Evolutionary conservation across 2,888 invertebrate genomes (phyloP), one percentile per base, ranked within the genome.

Genomic region (Plusia festucae): DNA sequence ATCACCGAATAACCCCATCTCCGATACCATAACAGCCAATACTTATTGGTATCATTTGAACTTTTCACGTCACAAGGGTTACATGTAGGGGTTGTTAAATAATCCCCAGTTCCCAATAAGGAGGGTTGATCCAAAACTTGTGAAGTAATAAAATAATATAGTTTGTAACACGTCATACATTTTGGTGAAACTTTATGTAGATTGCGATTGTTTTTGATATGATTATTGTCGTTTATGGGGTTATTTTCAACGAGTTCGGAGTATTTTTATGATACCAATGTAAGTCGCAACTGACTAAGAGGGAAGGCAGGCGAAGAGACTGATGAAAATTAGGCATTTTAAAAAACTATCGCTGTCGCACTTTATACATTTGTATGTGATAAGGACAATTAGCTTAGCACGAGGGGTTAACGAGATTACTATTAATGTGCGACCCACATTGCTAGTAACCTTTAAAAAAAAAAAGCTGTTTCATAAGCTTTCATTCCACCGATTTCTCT

Each of bases 71-170:
- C 60, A 66, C 58, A 61, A 60, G 76, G 78, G 68, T 60, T 46
- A 46, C 46, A 46, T 46, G 64, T 79, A 75, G 60, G 78, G 80
- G 78, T 60, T 52, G 77, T 70, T 70, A 75, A 66, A 60, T 75
- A 72, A 79, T 79, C 70, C 62, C 68, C 66, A 79, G 52, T 60
- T 51, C 60, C 53, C 53, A 60, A 65, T 52, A 51, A 49, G 22
- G 15, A 53, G 71, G 67, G 63, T 53, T 60, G 40, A 63, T 60
- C 5, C 54, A 54, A 69, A 76, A 70, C 62, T 76, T 74, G 20
- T 52, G 11, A 67, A 52, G 67, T 69, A 53, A 76, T 80, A 80
- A 80, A 80, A 81, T 69, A 20, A 76, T 76, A 78, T 70, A 64
- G 40, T 18, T 64, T 46, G 60, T 70, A 57, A 71, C 60, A 65